Evolutionary conservation across 2,797 vertebrate genomes (phyloP).

Genomic region (Scomberomorus guttatus): DNA sequence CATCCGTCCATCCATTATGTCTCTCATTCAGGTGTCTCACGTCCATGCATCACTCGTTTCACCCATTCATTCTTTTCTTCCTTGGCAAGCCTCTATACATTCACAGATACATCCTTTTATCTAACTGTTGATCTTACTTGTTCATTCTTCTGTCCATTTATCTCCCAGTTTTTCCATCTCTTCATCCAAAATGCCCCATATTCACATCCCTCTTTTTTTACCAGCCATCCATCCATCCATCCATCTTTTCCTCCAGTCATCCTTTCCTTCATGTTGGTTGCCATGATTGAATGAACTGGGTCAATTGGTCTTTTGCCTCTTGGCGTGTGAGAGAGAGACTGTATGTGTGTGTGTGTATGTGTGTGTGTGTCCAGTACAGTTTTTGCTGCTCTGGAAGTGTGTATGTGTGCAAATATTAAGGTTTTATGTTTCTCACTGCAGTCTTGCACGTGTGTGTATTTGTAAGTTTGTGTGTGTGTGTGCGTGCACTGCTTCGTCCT

Average conservation of each 20-base stretch:
- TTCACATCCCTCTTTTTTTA: too few species aligned
- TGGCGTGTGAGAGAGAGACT: conserved; percentile 24
- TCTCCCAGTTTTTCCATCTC: not conserved
- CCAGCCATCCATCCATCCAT: conserved; percentile 6
- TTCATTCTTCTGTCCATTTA: not conserved
- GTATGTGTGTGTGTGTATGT: conserved; percentile 25
- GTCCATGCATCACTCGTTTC: not conserved
- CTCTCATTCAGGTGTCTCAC: not conserved
- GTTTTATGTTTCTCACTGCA: conserved; percentile 39
- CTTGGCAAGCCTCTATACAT: not conserved
- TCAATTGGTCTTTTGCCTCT: conserved; percentile 71
- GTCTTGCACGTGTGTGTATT: conserved; percentile 25
- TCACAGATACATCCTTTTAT: not conserved
- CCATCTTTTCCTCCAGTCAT: conserved; percentile 30
- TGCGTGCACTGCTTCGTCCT: conserved; percentile 44
- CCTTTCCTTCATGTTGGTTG: conserved; percentile 38
- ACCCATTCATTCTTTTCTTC: not conserved
- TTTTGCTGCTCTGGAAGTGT: conserved; percentile 28
- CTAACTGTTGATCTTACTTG: not conserved
- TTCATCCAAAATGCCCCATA: not conserved
- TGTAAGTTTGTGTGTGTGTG: conserved; percentile 13
- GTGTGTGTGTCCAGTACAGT: conserved; percentile 13
- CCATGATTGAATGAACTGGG: conserved; percentile 65
- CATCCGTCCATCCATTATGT: not conserved
- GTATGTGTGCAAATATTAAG: conserved; percentile 17